Conservation (phyloP, 2,888 invertebrate species). For the Pseudococcus longispinus region DNA sequence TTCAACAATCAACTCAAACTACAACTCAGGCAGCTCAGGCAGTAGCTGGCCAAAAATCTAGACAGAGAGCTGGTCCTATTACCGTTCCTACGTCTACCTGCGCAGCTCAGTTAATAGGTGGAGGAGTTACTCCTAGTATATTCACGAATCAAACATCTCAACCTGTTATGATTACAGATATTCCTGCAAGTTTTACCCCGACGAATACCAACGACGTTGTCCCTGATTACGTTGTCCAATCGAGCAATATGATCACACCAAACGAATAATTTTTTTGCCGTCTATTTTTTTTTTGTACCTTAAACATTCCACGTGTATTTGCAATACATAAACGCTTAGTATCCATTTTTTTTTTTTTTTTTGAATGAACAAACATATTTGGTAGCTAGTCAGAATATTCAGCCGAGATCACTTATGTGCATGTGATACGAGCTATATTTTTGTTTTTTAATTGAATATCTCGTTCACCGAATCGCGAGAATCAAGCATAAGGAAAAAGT, state of each 20-base stretch:
- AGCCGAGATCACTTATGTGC: not conserved
- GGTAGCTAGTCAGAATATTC: constrained; percentile 37
- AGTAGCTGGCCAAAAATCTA: constrained; percentile 54
- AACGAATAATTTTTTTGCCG: not conserved
- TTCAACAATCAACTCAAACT: constrained; percentile 67
- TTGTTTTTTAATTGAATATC: not conserved
- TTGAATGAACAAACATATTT: constrained; percentile 39
- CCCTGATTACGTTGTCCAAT: constrained; percentile 28
- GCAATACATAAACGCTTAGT: constrained; percentile 34
- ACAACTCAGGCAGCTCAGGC: not conserved
- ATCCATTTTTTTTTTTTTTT: not conserved
- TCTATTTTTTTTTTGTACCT: not conserved
- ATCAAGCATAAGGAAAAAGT: not conserved
- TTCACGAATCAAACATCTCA: constrained; percentile 64
- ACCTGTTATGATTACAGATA: constrained; percentile 43
- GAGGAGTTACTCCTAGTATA: constrained; percentile 74
- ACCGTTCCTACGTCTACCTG: constrained; percentile 69
- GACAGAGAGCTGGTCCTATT: constrained; percentile 66
- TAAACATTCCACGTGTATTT: constrained; percentile 32
- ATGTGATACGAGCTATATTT: not conserved
- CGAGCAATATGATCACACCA: constrained; percentile 32
- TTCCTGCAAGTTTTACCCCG: not conserved
- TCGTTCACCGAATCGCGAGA: not conserved
- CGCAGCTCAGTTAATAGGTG: constrained; percentile 72
- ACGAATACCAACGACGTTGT: constrained; percentile 29